Conservation (phyloP, 2,797 vertebrate species). For the Rhinogobio ventralis region DNA sequence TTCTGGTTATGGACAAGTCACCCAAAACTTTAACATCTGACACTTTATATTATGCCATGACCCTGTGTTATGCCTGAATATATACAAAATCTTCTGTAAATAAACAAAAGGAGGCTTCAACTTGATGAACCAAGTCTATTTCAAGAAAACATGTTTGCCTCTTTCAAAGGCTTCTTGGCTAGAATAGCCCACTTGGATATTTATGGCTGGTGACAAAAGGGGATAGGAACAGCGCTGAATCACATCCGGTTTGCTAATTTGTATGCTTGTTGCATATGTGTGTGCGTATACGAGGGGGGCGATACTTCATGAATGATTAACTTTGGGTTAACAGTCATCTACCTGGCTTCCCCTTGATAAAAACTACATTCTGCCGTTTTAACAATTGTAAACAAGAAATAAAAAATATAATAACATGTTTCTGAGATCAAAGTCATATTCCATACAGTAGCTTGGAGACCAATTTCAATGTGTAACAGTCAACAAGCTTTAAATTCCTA, state of each 20-base stretch:
- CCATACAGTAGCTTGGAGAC: not conserved
- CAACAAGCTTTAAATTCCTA: conserved; percentile 58
- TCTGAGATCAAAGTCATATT: conserved; percentile 3
- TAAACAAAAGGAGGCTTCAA: conserved; percentile 59
- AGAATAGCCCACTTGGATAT: conserved; percentile 71
- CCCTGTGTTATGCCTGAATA: not conserved
- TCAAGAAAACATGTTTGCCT: conserved; percentile 73
- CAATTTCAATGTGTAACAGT: conserved; percentile 37
- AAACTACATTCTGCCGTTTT: not conserved
- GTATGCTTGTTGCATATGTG: conserved; percentile 20
- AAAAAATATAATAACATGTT: not conserved
- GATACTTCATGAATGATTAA: conserved; percentile 11
- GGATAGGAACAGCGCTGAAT: conserved; percentile 68
- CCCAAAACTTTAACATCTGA: not conserved
- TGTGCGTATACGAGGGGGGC: not conserved
- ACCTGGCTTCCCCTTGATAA: not conserved
- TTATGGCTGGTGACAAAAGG: conserved; percentile 68
- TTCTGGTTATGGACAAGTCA: not conserved
- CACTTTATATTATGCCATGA: too few species aligned
- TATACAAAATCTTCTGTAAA: conserved; percentile 21
- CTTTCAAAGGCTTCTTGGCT: conserved; percentile 66
- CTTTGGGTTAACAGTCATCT: not conserved
- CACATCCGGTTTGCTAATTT: conserved; percentile 72
- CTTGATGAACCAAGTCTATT: conserved; percentile 70
- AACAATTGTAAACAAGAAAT: not conserved